Base-by-base conservation (phyloP, 2,797 vertebrate species). In the Hipposideros larvatus region DNA sequence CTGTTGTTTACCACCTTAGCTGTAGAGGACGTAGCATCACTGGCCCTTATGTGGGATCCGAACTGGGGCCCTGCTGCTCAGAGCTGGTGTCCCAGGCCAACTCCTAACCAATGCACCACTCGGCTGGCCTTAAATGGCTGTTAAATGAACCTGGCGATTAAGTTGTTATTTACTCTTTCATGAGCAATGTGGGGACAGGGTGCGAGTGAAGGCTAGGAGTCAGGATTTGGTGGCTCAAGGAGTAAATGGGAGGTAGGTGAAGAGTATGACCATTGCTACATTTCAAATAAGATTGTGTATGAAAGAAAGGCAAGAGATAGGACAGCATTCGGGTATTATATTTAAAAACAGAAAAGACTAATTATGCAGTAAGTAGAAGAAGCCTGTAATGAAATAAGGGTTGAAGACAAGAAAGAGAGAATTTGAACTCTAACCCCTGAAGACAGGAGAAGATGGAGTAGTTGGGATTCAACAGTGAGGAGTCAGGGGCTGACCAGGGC, bases 401-500 rank as follows among this genome's bases (percentile, higher is more conserved):
- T 16, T 61, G 34, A 70, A 59, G 48, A 82, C 22, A 61, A 31
- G 31, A 41, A 61, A 73, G 28, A 73, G 28, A 65, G 28, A 66
- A 34, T 57, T 43, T 19, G 46, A 43, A 66, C 26, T 66, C 59
- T 7, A 18, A 65, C 22, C 28, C n/a, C 70, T 79, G 4, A 61
- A 28, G 48, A 84, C 4, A 37, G 55, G n/a, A n/a, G 16, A 1
- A 28, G 31, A n/a, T 46, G 53, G 88, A 43, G 14, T 19, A 31
- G 26, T 0, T 21, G 8, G 68, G 13, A 34, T 51, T 57, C 19
- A 7, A 3, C 11, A 28, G 7, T 0, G 14, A 31, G 13, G n/a
- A 43, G 6, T 71, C 4, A 10, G 37, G 26, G 41, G 51, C 48
- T 28, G 51, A 66, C 14, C 14, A 18, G 57, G 66, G 70, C 68